Percentiles rank a stretch among this genome's conserved stretches.
Evolutionary conservation across 2,797 vertebrate genomes (phyloP).

Genomic region (Smutsia temminckii): DNA sequence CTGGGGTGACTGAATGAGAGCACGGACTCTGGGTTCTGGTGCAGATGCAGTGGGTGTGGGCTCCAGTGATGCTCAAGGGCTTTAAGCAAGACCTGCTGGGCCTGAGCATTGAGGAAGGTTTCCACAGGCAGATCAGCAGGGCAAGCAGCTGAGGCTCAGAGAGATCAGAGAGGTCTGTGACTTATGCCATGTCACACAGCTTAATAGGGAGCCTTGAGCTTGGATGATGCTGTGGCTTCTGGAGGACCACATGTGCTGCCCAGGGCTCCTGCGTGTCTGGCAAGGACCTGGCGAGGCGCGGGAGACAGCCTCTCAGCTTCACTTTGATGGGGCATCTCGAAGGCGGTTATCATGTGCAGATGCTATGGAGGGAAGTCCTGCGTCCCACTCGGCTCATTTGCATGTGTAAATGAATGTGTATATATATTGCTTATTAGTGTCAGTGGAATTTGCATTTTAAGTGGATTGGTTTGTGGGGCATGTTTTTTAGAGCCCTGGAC

Average conservation of each 20-base stretch:
- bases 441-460: constrained; percentile 79
- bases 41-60: rapidly evolving
- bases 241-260: neutral
- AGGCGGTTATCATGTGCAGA: rapidly evolving
- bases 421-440: constrained; percentile 81
- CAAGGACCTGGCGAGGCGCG: neutral
- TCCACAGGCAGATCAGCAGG: neutral
- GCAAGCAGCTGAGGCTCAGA: neutral
- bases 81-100: neutral
- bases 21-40: rapidly evolving
- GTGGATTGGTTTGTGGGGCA: constrained; percentile 70
- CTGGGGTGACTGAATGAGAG: neutral
- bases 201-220: neutral
- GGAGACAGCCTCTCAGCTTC: neutral
- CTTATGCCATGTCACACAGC: neutral
- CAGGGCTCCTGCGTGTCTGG: rapidly evolving
- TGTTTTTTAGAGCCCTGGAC: constrained; percentile 66
- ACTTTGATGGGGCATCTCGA: neutral
- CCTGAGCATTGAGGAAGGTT: neutral
- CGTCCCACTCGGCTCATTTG: constrained; percentile 38
- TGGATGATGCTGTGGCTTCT: neutral
- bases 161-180: neutral
- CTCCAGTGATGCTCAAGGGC: no score
- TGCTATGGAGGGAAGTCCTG: neutral
- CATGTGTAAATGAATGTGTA: constrained; percentile 74